These are phyloP conservation scores for Sinocyclocheilus anshuiensis DNA, from an alignment of 2,113 vertebrate species.

Conservation along the genomic window DNA sequence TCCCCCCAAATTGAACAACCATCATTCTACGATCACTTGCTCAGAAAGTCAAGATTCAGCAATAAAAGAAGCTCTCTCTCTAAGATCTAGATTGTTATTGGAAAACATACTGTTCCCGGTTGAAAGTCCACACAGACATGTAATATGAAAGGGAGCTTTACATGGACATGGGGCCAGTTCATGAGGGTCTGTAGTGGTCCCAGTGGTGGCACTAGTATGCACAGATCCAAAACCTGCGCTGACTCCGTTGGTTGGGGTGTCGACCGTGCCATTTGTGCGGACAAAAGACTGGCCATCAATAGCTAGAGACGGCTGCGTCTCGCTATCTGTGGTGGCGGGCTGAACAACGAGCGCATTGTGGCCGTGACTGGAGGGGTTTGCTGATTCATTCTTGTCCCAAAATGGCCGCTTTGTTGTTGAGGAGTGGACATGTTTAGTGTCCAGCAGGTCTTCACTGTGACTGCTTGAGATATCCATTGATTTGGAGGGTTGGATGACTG, in stretches of 20 bases:
- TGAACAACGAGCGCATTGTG: slow-evolving; percentile 51
- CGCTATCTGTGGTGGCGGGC: slow-evolving; percentile 38
- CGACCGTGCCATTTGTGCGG: slow-evolving; percentile 48
- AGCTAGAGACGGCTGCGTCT: slow-evolving; percentile 39
- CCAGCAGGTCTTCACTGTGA: slow-evolving; percentile 38
- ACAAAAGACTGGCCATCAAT: slow-evolving; percentile 29
- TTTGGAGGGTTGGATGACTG: slow-evolving; percentile 25
- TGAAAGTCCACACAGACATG: slow-evolving; percentile 78
- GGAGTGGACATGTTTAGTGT: slow-evolving; percentile 48
- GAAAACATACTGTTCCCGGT: slow-evolving; percentile 82
- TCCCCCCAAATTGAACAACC: slow-evolving; percentile 33
- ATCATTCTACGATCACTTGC: slow-evolving; percentile 44
- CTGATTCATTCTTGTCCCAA: slow-evolving; percentile 50
- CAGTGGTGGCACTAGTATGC: slow-evolving; percentile 40
- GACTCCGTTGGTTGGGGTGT: slow-evolving; percentile 27
- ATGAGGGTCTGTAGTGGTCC: slow-evolving; percentile 43
- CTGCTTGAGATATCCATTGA: slow-evolving; percentile 27
- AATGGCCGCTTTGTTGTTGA: slow-evolving; percentile 50
- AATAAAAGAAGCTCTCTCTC: slow-evolving; percentile 38
- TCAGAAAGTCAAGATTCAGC: slow-evolving; percentile 38
- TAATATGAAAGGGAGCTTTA: slow-evolving; percentile 68
- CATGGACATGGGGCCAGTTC: slow-evolving; percentile 68
- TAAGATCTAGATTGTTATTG: slow-evolving; percentile 67
- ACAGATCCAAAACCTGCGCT: slow-evolving; percentile 26
- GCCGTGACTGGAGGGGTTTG: slow-evolving; percentile 49